These are phyloP conservation scores for Akabosia matsudoensis DNA, from an alignment of 1,140 invertebrate genomes.

Conservation along the genomic window DNA sequence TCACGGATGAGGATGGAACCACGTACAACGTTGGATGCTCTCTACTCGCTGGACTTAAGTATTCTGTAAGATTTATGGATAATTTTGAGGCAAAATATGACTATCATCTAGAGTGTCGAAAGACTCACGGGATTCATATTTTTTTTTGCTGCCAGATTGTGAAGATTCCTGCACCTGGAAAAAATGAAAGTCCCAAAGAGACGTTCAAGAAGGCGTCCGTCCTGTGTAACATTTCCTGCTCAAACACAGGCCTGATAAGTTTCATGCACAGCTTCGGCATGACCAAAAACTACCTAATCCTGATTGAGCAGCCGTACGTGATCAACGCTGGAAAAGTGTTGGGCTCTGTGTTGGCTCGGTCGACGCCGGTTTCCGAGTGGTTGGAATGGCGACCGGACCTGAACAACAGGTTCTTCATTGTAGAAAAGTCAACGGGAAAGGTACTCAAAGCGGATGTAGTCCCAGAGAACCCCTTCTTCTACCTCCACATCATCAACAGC, in stretches of 20 bases:
- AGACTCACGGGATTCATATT: too few species aligned
- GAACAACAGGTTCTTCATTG: slow-evolving; percentile 50
- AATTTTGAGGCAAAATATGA: too few species aligned
- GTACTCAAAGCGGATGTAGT: slow-evolving; percentile 51
- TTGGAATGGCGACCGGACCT: background rate
- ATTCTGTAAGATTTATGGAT: slow-evolving; percentile 48
- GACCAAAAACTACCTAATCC: slow-evolving; percentile 57
- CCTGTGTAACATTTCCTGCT: background rate
- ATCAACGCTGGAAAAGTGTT: slow-evolving; percentile 8
- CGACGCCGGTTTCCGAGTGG: slow-evolving; percentile 5
- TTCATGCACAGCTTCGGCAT: slow-evolving; percentile 58
- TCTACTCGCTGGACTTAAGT: slow-evolving; percentile 45
- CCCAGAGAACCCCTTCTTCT: slow-evolving; percentile 55
- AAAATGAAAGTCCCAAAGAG: slow-evolving; percentile 2
- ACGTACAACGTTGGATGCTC: slow-evolving; percentile 48
- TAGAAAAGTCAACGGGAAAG: slow-evolving; percentile 54
- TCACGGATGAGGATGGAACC: slow-evolving; percentile 44
- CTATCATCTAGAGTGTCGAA: too few species aligned
- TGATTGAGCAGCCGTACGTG: slow-evolving; percentile 54
- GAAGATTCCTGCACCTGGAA: slow-evolving; percentile 14
- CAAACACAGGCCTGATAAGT: slow-evolving; percentile 3
- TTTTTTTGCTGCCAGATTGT: background rate
- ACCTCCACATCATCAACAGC: slow-evolving; percentile 58
- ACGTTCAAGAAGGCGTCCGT: slow-evolving; percentile 4
- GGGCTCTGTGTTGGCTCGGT: slow-evolving; percentile 25